Evolutionary conservation across 1,140 invertebrate genomes (phyloP).

Genomic region (Ceratosolen solmsi): DNA sequence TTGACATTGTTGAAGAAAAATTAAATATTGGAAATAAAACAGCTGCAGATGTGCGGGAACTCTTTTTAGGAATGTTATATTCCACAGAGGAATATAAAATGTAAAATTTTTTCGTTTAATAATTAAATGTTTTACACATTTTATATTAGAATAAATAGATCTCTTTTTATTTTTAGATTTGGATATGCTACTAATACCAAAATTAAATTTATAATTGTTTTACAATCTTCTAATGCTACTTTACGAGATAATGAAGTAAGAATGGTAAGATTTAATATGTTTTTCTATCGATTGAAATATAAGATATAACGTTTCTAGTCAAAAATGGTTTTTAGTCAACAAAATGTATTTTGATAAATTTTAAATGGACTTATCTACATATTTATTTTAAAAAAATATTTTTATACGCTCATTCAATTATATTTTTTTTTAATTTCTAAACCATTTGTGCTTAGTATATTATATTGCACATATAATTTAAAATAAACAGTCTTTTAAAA

Average conservation of each 20-base stretch:
- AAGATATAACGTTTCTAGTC: too few relatives aligned
- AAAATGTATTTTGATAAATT: too few relatives aligned
- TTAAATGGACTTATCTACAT: too few relatives aligned
- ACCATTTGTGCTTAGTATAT: too few relatives aligned
- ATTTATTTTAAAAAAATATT: too few relatives aligned
- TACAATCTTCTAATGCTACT: conserved; percentile 91
- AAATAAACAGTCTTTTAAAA: too few relatives aligned
- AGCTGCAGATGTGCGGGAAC: conserved; percentile 83
- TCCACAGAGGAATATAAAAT: conserved; percentile 98
- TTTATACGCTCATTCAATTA: too few relatives aligned
- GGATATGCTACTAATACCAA: conserved; percentile 98
- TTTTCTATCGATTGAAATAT: too few relatives aligned
- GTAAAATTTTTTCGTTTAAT: conserved; percentile 73
- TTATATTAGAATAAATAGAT: background rate
- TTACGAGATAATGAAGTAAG: conserved; percentile 95
- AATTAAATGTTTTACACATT: background rate
- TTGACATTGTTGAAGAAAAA: conserved; percentile 96
- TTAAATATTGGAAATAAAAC: conserved; percentile 80
- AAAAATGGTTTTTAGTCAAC: too few relatives aligned
- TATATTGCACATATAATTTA: too few relatives aligned
- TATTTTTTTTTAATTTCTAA: too few relatives aligned
- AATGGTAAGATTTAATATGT: conserved; percentile 77
- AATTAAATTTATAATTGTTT: conserved; percentile 94
- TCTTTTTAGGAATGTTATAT: conserved; percentile 93
- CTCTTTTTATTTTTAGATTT: conserved; percentile 83